Percentiles rank a stretch among this genome's conserved stretches.
phyloP scores from a whole-genome alignment of 2,113 vertebrate genomes.

The Camarhynchus parvulus region DNA sequence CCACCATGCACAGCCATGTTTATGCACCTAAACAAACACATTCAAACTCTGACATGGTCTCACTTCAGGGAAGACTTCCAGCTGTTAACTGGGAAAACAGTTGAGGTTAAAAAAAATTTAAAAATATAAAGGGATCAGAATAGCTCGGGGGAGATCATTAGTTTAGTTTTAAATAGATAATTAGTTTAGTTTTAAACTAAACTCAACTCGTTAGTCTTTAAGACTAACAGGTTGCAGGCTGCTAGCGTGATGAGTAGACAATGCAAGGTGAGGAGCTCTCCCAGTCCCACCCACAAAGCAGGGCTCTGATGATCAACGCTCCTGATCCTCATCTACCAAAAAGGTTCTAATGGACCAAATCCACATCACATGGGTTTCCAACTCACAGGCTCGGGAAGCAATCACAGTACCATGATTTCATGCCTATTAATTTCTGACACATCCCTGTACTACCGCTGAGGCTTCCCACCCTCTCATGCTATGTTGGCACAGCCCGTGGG shows the following conservation, averaged over 20 bases:
- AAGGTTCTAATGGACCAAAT: background rate
- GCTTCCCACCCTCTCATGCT: background rate
- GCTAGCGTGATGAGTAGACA: background rate
- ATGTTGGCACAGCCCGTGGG: background rate
- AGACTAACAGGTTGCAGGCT: background rate
- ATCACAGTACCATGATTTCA: background rate
- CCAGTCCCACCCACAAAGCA: background rate
- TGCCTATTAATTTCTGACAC: background rate
- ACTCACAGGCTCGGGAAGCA: rapidly evolving
- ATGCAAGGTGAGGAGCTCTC: background rate
- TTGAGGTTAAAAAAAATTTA: background rate
- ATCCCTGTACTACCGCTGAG: rapidly evolving
- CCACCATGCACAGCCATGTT: background rate
- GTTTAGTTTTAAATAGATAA: background rate
- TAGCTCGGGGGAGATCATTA: background rate
- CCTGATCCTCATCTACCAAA: background rate
- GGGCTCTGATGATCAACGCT: background rate
- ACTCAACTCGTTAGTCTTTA: background rate
- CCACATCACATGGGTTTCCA: background rate
- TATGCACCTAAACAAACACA: conserved; percentile 53
- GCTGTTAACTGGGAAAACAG: background rate
- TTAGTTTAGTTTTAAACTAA: background rate
- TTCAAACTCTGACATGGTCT: conserved; percentile 24
- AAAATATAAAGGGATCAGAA: background rate
- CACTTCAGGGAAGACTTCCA: background rate